Evolutionary conservation across 2,113 vertebrate species (phyloP).

Genomic region (Marcusenius ussheri): DNA sequence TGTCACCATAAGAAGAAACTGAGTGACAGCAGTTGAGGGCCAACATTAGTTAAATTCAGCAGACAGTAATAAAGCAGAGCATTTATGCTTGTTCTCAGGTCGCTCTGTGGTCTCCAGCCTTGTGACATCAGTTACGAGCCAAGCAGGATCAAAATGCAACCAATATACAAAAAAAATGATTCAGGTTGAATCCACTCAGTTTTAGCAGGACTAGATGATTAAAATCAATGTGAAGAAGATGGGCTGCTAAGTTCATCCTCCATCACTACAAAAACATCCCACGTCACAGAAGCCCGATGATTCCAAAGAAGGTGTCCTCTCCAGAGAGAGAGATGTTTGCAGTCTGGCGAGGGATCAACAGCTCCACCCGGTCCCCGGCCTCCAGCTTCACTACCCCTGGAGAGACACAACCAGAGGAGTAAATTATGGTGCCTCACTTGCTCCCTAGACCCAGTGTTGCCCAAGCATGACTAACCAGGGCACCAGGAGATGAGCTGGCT

Average conservation of each 20-base stretch:
- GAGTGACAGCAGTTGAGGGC: neutral
- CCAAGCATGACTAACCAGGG: neutral
- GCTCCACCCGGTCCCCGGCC: conserved; percentile 78
- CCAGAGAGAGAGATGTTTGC: conserved; percentile 81
- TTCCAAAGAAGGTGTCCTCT: conserved; percentile 85
- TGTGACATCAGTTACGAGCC: neutral
- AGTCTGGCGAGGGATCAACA: conserved; percentile 74
- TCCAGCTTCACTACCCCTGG: conserved; percentile 87
- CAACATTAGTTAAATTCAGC: neutral
- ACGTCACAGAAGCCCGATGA: conserved; percentile 74
- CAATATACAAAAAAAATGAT: neutral
- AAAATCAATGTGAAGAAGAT: neutral
- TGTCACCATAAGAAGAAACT: neutral
- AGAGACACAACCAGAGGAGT: conserved; percentile 23
- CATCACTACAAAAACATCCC: neutral
- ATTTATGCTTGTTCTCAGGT: neutral
- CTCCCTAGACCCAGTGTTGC: neutral
- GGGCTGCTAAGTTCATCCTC: neutral
- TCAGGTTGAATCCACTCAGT: neutral
- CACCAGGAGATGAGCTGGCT: neutral
- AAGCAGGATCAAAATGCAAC: neutral
- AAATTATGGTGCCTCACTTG: neutral
- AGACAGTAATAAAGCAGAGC: neutral
- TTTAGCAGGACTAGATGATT: neutral
- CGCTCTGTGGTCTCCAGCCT: neutral